Base-by-base conservation (phyloP, 1,140 invertebrate genomes). In the Drosophila orosa region DNA sequence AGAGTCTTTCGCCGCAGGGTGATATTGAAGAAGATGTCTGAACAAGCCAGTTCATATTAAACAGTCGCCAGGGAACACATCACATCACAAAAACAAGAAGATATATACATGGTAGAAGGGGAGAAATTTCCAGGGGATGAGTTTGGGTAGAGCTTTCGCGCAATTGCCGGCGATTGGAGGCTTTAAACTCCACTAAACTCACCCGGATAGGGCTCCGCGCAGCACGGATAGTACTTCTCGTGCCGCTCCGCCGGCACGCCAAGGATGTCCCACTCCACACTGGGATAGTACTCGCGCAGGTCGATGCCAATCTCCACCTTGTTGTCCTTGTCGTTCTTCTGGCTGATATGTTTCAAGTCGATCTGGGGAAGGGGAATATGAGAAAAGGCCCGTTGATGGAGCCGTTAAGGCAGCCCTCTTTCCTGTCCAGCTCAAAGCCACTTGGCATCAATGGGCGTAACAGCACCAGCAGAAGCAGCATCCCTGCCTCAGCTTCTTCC, bases 11-110 rank as follows among this genome's bases (percentile, higher is more conserved):
- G 94, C 13, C 99, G 93, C 19, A 99, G 93, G 0, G 98, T 99
- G 71, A 99, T 98, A 92, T 99, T 99, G 94, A 99, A 99, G 93
- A 98, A 99, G 61, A 99, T 99, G 93, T 99, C 98, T 95, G 95
- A 69, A 29, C 45, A 33, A 33, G 27, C 19, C 22, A 59, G 54
- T 27, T 15, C 47, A 73, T 37, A 27, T 8, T 39, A n/a, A 71
- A 58, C 91, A 92, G 82, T 91, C 91, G 73, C 52, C 57, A 31
- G 19, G 17, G 4, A 7, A 40, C 17, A 68, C 17, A 68, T 5
- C 9, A 31, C 9, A n/a, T n/a, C n/a, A n/a, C n/a, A n/a, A 35
- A 65, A 24, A 24, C 0, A 40, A 5, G 8, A 15, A 9, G 6
- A 52, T 17, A 57, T 24, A 17, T 19, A 37, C 7, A 15, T 19